Evolutionary conservation across 2,113 vertebrate species (phyloP).

Genomic region (Sakesphorus luctuosus): DNA sequence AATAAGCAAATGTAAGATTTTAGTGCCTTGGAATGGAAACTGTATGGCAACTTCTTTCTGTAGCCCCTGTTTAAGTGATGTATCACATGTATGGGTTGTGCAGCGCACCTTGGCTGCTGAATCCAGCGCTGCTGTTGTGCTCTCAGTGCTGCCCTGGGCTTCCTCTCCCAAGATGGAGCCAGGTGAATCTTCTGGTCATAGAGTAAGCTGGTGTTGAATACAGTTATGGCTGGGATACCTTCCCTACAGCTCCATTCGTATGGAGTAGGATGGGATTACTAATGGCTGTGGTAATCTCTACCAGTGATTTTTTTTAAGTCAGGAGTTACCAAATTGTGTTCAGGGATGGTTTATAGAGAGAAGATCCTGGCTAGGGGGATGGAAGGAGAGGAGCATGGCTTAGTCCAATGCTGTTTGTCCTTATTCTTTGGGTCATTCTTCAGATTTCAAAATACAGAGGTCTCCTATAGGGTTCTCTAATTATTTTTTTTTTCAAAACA

Average conservation of each 20-base stretch:
- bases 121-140: neutral
- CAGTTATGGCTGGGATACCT: neutral
- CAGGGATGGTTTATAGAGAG: neutral
- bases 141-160: neutral
- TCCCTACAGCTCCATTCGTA: neutral
- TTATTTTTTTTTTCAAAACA: too few relatives aligned
- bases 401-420: neutral
- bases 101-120: neutral
- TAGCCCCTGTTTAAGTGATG: neutral
- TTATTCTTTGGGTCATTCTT: neutral
- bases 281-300: neutral
- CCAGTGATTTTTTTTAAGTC: neutral
- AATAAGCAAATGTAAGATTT: slow-evolving; percentile 64
- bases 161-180: neutral
- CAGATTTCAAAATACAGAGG: neutral
- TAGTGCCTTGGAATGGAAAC: slow-evolving; percentile 46
- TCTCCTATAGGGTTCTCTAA: neutral
- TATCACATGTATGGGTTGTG: neutral
- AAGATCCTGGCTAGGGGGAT: neutral
- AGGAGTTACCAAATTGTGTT: neutral
- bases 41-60: slow-evolving; percentile 11
- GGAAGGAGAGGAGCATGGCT: neutral
- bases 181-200: neutral
- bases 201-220: neutral
- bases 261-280: neutral